Base-by-base conservation (phyloP, 2,113 vertebrate species). In the Mus musculus region DNA sequence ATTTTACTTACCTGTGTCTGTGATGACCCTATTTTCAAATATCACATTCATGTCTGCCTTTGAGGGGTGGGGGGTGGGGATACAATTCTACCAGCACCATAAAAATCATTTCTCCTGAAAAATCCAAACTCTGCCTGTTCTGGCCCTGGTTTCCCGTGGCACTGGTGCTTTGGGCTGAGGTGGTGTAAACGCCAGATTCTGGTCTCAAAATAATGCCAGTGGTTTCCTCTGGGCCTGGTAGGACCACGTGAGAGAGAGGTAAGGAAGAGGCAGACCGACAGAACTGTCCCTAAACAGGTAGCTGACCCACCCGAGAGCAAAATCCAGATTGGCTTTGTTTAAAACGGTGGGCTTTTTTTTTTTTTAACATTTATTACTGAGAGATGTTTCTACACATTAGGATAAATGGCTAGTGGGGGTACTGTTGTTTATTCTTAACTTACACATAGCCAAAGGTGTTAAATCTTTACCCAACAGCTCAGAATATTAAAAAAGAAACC, bases 361-460 rank as follows among this genome's bases (percentile, higher is more conserved):
- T 8, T 52, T 81, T 88, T 24, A 22, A n/a, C 19, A 39, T 69
- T 78, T 88, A 28, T 33, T 65, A 36, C 78, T 89, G 73, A 75
- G 65, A 73, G 42, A 72, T 89, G 56, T 65, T 59, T 89, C 78
- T 56, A 82, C 80, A 65, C 76, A 89, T 89, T 86, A 65, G 33
- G 56, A 17, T 24, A 73, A 69, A 86, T 49, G 78, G 39, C 2
- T 39, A 85, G 61, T 28, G 88, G 36, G 0, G 7, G 2, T 28
- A 5, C 16, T 16, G 5, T 22, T 24, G 7, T 33, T 78, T 56
- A 49, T 77, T 89, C 82, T 82, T 82, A 76, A 49, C 36, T 7
- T 19, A 3, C 7, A 36, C 61, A 9, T 19, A 65, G 20, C 14
- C 85, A 81, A 54, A 16, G 22, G 36, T 36, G 10, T 46, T 72